A percentile compares a stretch with the other conserved stretches of the same genome.
These are phyloP conservation scores for Plestiodon gilberti DNA, from an alignment of 2,113 vertebrate genomes.

Conservation along the genomic window DNA sequence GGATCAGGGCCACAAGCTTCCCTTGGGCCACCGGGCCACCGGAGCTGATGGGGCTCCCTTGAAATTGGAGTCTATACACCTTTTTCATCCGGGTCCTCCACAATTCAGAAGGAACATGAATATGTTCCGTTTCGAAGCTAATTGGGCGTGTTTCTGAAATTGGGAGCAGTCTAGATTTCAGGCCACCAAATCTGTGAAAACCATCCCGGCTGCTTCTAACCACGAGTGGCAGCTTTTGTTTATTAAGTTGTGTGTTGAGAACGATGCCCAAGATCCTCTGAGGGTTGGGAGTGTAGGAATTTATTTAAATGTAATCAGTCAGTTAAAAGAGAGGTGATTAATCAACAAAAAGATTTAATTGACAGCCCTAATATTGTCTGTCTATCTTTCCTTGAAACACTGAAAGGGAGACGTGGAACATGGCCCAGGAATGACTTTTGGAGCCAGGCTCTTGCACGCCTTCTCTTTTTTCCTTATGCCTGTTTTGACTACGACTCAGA, in stretches of 20 bases:
- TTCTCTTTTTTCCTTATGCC: not conserved
- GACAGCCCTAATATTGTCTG: not conserved
- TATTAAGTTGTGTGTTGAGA: not conserved
- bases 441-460: not conserved
- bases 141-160: not conserved
- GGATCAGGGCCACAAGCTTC: not conserved
- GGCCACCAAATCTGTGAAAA: not conserved
- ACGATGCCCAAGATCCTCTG: not conserved
- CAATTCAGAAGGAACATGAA: not conserved
- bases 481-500: not conserved
- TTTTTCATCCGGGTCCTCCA: not conserved
- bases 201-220: not conserved
- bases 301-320: conserved; percentile 1
- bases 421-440: not conserved
- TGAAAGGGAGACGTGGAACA: conserved; percentile 4
- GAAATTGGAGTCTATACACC: not conserved
- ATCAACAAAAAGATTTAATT: conserved; percentile 10
- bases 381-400: not conserved
- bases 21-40: too few relatives aligned
- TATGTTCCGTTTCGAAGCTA: not conserved
- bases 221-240: not conserved
- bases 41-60: not conserved
- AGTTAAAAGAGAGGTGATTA: conserved; percentile 2
- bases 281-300: not conserved
- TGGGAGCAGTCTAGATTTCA: too few relatives aligned